Evolutionary conservation across 2,797 vertebrate species (phyloP), one percentile per base, ranked within the genome.

Genomic region (Anolis apletophallus): DNA sequence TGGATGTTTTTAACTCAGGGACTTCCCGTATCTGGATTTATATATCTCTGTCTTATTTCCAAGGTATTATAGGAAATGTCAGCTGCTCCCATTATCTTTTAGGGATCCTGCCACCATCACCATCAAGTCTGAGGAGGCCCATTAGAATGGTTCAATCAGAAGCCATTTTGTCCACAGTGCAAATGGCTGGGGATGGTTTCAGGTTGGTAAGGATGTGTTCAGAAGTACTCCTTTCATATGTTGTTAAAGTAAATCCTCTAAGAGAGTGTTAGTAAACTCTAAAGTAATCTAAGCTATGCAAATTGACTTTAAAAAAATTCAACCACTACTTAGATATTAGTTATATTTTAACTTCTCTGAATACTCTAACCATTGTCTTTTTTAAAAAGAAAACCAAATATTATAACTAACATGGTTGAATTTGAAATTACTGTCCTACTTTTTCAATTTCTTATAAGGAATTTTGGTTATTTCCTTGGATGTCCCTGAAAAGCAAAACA

Each of bases 401-500:
- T n/a, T 40, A 67, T 79, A 73, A 61, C 83, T 54, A 52, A 64
- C 17, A 50, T 9, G 57, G 46, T 32, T 73, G 68, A 80, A 85
- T 79, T 61, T 57, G 46, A 72, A n/a, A 80, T 73, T 80, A 50
- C 12, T 73, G 21, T 85, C 46, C 13, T 2, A 8, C 23, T 68
- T 85, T 72, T 80, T 61, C 36, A 85, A 80, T 88, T 83, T 86
- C 80, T 85, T 34, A 50, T 91, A 86, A 91, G 91, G 80, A 93
- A 91, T 87, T 89, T 46, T 83, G 85, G 82, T 74, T 83, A 73
- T 84, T 59, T 46, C 3, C 10, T n/a, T 77, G 75, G 36, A 80
- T 89, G 76, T 57, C 23, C 8, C 73, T 92, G 83, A 94, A 95
- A 92, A 84, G 52, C 77, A 91, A 85, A 83, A 80, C 84, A 61